phyloP scores from a whole-genome alignment of 2,113 vertebrate species.

The Halichoerus grypus region DNA sequence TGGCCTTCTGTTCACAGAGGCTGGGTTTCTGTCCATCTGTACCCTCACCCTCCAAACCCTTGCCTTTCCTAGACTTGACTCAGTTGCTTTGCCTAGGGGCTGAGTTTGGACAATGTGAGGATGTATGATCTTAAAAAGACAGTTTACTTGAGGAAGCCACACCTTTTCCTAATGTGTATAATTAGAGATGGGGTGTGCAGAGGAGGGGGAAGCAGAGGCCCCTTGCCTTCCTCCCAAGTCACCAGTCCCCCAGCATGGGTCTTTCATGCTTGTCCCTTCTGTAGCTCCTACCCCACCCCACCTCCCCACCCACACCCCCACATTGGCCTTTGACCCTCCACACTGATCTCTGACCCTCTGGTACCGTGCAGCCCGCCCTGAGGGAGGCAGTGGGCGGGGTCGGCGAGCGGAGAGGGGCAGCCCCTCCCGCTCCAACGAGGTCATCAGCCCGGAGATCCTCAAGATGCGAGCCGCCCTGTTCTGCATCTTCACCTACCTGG shows the following conservation, averaged over 20 bases:
- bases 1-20: not conserved
- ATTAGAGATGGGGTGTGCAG: not conserved
- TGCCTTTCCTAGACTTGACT: not conserved
- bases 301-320: not conserved
- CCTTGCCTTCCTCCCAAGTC: not conserved
- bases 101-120: not conserved
- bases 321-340: not conserved
- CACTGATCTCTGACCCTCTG: constrained; percentile 18
- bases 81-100: not conserved
- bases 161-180: not conserved
- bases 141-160: not conserved
- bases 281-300: not conserved
- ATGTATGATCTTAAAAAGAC: not conserved
- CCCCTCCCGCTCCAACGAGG: constrained; percentile 94
- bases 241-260: not conserved
- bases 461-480: constrained; percentile 98
- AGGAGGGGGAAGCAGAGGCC: not conserved
- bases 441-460: constrained; percentile 98
- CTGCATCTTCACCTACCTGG: constrained; percentile 99
- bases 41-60: too few relatives aligned
- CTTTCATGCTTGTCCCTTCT: not conserved
- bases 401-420: constrained; percentile 91
- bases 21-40: not conserved
- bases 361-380: constrained; percentile 78
- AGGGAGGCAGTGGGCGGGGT: constrained; percentile 83